Percentiles rank a stretch among this genome's conserved stretches.
These are phyloP conservation scores for Drosophila borborema DNA, from an alignment of 2,888 invertebrate genomes.

Conservation along the genomic window DNA sequence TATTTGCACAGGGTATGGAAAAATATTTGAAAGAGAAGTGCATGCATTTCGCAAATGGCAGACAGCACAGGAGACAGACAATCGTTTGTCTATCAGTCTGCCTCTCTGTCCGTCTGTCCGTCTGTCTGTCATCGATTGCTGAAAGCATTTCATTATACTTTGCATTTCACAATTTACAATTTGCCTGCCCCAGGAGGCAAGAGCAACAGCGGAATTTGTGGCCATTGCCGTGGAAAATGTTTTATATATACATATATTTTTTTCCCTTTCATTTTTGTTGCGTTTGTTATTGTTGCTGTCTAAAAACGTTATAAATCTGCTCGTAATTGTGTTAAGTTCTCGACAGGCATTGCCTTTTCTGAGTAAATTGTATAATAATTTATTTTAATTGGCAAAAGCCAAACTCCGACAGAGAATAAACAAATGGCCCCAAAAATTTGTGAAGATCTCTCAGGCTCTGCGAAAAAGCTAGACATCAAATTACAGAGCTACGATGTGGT, in stretches of 20 bases:
- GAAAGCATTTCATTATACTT: conserved; percentile 66
- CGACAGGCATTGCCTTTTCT: conserved; percentile 33
- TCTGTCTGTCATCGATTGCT: conserved; percentile 55
- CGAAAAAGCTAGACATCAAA: conserved; percentile 62
- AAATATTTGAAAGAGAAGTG: conserved; percentile 33
- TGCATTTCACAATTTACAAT: conserved; percentile 54
- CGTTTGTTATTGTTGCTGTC: conserved; percentile 25
- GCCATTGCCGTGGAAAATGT: conserved; percentile 25
- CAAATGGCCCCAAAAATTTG: conserved; percentile 21
- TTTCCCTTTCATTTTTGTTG: conserved; percentile 8
- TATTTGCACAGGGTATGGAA: not conserved
- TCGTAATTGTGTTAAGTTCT: conserved; percentile 65
- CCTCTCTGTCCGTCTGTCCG: not conserved
- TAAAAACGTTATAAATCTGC: conserved; percentile 66
- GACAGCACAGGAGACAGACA: conserved; percentile 36
- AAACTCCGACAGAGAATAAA: conserved; percentile 45
- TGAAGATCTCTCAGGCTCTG: not conserved
- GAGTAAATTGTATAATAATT: conserved; percentile 76
- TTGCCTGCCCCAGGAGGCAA: conserved; percentile 45
- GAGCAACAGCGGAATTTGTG: conserved; percentile 29
- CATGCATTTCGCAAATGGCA: conserved; percentile 33
- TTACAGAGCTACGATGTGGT: conserved; percentile 71
- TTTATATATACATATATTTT: too few relatives aligned
- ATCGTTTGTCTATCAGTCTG: conserved; percentile 26
- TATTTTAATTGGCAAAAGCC: conserved; percentile 76